Evolutionary conservation across 2,797 vertebrate genomes (phyloP).

Genomic region (Tragelaphus oryx): DNA sequence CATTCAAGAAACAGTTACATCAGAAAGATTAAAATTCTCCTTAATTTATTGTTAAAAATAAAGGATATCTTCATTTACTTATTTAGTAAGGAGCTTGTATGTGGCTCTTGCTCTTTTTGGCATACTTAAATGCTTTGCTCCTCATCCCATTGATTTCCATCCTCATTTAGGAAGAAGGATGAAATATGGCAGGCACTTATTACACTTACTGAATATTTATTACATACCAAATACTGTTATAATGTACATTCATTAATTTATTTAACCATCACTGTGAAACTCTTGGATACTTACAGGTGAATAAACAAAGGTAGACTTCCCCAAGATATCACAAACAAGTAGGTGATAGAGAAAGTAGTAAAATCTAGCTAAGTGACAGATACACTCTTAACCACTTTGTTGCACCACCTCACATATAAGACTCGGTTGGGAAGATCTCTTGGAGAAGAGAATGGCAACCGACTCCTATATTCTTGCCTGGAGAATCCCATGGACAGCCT

Average conservation of each 20-base stretch:
- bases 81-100: neutral
- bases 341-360: neutral
- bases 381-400: neutral
- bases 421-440: neutral
- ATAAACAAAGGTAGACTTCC: neutral
- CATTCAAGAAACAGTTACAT: neutral
- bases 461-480: neutral
- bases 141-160: neutral
- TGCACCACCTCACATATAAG: neutral
- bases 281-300: neutral
- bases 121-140: neutral
- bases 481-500: neutral
- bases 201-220: neutral
- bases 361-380: neutral
- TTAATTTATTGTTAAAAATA: conserved; percentile 14
- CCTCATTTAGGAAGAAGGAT: neutral
- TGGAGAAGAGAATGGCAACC: neutral
- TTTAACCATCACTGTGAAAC: neutral
- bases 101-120: neutral
- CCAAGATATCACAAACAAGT: neutral
- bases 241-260: neutral
- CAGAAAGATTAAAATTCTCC: neutral
- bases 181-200: neutral
- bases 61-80: neutral
- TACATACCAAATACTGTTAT: neutral